Base-by-base conservation (phyloP, 1,140 invertebrate species). In the Reticulitermes speratus region DNA sequence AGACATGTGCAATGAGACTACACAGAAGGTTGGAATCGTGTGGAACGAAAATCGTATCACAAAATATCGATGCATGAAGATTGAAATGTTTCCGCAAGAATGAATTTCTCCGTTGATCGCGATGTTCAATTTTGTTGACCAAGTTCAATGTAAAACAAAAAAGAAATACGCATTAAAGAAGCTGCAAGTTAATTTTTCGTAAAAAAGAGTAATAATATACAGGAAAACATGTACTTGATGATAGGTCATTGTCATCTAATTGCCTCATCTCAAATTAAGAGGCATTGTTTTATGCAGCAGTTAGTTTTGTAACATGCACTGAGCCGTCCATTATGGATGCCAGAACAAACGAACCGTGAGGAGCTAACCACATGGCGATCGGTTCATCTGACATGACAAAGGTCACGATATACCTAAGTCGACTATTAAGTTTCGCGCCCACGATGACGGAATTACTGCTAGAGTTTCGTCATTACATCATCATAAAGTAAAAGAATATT, bases 11-110 rank as follows among this genome's bases (percentile, higher is more conserved):
- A 19, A 5, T 6, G 9, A 75, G 65, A 30, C 11, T n/a, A 25
- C 6, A 75, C 21, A 23, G 59, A 1, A 65, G 59, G 19, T 21
- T 65, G 25, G 65, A 30, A 9, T 75, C 65, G n/a, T 75, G 65
- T 75, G 65, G 65, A 75, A 75, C 65, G 65, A 30, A 30, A n/a
- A 65, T 65, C 59, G 21, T 9, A 9, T 9, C 48, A 48, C 48
- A 48, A 48, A 21, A 55, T 75, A 30, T 30, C 65, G 65, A 75
- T 75, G 65, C n/a, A 30, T 75, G 65, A 75, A 75, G 25, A 75
- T 75, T 75, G 65, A 75, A 75, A 30, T 75, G 25, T 75, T 75
- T 75, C 65, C 5, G 65, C n/a, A 75, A 75, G 65, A 75, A 75
- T 2, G 6, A 75, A 6, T 19, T 65, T 65, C 65, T 75, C n/a